Conservation (phyloP, 2,888 invertebrate genomes). For the Ernsta delagoae region DNA sequence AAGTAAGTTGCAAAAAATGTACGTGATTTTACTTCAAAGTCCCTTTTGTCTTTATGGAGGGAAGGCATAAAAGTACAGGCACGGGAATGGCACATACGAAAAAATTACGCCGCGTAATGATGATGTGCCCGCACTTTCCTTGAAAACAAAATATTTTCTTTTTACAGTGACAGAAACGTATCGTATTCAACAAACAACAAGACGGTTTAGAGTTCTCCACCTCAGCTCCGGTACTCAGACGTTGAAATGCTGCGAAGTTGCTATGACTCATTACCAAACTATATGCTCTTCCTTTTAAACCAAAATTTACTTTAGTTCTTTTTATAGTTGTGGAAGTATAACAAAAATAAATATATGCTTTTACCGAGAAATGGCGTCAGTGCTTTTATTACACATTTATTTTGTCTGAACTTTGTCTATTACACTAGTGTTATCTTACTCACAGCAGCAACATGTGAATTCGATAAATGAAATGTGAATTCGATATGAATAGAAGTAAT, state of each 20-base stretch:
- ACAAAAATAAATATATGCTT: slow-evolving; percentile 44
- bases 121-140: slow-evolving; percentile 81
- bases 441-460: not conserved
- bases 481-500: no score
- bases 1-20: slow-evolving; percentile 86
- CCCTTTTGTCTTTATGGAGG: slow-evolving; percentile 84
- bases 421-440: no score
- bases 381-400: no score
- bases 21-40: slow-evolving; percentile 86
- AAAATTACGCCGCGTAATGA: slow-evolving; percentile 83
- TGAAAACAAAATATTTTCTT: slow-evolving; percentile 80
- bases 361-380: slow-evolving; percentile 35
- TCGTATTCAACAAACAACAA: slow-evolving; percentile 60
- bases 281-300: slow-evolving; percentile 29
- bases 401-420: slow-evolving; percentile 18
- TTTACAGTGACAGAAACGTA: slow-evolving; percentile 78
- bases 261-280: slow-evolving; percentile 44
- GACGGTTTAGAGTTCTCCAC: slow-evolving; percentile 60
- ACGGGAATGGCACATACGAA: slow-evolving; percentile 81
- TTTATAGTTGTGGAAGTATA: slow-evolving; percentile 38
- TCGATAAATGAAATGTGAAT: no score
- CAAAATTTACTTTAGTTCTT: slow-evolving; percentile 22
- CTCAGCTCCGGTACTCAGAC: slow-evolving; percentile 28
- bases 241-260: slow-evolving; percentile 19
- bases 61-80: slow-evolving; percentile 82